These are phyloP conservation scores for Caenorhabditis doughertyi DNA, from an alignment of 2,888 invertebrate species.

Conservation along the genomic window DNA sequence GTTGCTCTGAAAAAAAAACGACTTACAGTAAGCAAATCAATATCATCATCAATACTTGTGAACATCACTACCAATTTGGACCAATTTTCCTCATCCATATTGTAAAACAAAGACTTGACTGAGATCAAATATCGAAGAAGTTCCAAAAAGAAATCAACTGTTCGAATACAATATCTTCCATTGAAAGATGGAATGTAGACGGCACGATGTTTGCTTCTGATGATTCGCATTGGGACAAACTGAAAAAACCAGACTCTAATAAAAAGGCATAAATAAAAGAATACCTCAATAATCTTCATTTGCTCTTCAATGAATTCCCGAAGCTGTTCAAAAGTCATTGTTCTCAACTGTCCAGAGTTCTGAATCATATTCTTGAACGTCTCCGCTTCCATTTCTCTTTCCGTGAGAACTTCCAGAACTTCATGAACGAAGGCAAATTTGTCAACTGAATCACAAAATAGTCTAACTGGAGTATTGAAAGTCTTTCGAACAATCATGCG, in stretches of 20 bases:
- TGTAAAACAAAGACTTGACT: background rate
- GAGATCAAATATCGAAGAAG: background rate
- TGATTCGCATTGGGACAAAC: background rate
- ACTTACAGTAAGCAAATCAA: background rate
- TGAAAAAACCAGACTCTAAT: background rate
- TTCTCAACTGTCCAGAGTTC: background rate
- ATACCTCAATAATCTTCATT: background rate
- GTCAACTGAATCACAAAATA: background rate
- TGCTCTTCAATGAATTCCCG: too few species aligned
- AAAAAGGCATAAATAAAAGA: too few species aligned
- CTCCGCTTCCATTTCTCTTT: background rate
- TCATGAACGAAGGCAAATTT: background rate
- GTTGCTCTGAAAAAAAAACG: too few species aligned
- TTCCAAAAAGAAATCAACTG: background rate
- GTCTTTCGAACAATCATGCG: background rate
- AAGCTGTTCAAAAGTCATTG: background rate
- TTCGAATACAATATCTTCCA: background rate
- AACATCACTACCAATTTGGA: background rate
- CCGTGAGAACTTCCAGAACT: background rate
- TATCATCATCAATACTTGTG: too few species aligned
- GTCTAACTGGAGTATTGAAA: background rate
- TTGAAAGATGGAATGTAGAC: background rate
- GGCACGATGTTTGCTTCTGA: background rate
- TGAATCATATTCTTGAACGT: background rate
- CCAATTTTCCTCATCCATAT: background rate